Conservation (phyloP, 2,888 invertebrate genomes). For the Cephus pygmeus region DNA sequence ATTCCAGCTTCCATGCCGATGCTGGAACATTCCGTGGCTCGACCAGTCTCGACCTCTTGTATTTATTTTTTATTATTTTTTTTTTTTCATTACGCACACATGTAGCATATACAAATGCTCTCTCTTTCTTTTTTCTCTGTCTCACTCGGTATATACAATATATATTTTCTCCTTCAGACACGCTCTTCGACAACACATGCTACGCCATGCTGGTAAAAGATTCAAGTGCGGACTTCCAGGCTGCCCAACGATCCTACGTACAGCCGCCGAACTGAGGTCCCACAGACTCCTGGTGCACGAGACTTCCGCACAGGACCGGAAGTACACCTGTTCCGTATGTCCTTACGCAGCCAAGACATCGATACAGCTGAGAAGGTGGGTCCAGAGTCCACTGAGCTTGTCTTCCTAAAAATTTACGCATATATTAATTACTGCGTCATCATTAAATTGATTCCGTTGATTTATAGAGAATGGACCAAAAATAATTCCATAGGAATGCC, state of each 20-base stretch:
- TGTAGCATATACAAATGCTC: not conserved
- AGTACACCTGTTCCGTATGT: conserved; percentile 72
- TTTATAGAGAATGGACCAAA: not conserved
- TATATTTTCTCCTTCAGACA: conserved; percentile 64
- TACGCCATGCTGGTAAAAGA: conserved; percentile 70
- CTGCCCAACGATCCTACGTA: conserved; percentile 72
- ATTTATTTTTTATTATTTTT: not conserved
- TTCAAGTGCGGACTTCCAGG: conserved; percentile 70
- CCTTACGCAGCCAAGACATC: conserved; percentile 61
- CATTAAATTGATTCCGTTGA: not conserved
- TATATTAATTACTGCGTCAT: conserved; percentile 21
- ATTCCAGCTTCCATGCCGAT: conserved; percentile 8
- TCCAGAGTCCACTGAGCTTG: not conserved
- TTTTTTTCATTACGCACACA: not conserved
- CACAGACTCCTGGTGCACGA: conserved; percentile 71
- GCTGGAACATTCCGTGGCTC: not conserved
- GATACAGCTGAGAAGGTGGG: conserved; percentile 68
- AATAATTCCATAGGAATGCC: not conserved
- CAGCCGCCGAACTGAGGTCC: conserved; percentile 68
- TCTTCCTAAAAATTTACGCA: conserved; percentile 14
- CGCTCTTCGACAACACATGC: conserved; percentile 72
- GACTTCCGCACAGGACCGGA: conserved; percentile 67
- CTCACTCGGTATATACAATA: conserved; percentile 9
- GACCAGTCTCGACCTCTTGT: not conserved
- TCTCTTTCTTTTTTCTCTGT: conserved; percentile 15